These are phyloP conservation scores for Helicoverpa armigera DNA, from an alignment of 1,140 invertebrate species.

Conservation along the genomic window DNA sequence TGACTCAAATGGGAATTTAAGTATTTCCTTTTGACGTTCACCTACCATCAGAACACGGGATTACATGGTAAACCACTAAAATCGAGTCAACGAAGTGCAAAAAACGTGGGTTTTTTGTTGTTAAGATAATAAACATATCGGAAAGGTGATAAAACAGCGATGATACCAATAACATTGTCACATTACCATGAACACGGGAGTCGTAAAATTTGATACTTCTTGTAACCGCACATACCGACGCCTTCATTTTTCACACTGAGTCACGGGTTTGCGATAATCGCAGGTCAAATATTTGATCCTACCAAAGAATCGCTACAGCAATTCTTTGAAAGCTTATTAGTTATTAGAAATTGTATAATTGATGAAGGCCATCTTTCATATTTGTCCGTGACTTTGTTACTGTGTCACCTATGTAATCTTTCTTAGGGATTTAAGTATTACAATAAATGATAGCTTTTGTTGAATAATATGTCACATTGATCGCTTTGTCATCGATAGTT, in stretches of 20 bases:
- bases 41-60: conserved; percentile 31
- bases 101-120: conserved; percentile 50
- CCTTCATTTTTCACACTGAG: conserved; percentile 43
- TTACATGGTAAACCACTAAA: conserved; percentile 23
- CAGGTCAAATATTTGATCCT: conserved; percentile 47
- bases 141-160: conserved; percentile 53
- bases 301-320: conserved; percentile 25
- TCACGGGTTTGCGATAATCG: conserved; percentile 47
- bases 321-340: conserved; percentile 48
- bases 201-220: conserved; percentile 59
- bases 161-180: conserved; percentile 60
- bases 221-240: conserved; percentile 17
- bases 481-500: conserved; percentile 23
- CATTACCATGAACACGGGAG: conserved; percentile 54
- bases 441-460: conserved; percentile 40
- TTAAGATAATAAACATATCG: conserved; percentile 52
- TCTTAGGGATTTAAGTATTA: conserved; percentile 34
- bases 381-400: conserved; percentile 25
- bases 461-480: conserved; percentile 32
- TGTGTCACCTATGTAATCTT: conserved; percentile 35
- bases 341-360: conserved; percentile 41
- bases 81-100: conserved; percentile 14
- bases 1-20: conserved; percentile 45
- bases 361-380: conserved; percentile 13
- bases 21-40: conserved; percentile 11